A percentile compares a stretch with the other conserved stretches of the same genome.
phyloP scores from a whole-genome alignment of 2,888 invertebrate species.

The Drosophila demipolita region DNA sequence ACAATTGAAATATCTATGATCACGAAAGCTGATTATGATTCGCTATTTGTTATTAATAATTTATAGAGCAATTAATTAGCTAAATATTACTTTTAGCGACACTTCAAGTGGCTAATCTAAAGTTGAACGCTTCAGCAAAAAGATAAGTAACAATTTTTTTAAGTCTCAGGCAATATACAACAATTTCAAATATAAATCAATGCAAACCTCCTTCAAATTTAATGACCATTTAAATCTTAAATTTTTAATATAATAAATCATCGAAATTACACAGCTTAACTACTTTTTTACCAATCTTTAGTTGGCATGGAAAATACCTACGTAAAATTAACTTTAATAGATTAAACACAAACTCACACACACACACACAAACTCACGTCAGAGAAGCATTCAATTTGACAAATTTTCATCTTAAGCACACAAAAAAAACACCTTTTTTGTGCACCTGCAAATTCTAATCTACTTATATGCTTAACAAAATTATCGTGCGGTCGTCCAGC shows the following conservation, averaged over 20 bases:
- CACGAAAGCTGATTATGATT: slow-evolving; percentile 13
- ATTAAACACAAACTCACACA: slow-evolving; percentile 28
- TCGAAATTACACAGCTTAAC: not conserved
- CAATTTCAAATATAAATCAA: not conserved
- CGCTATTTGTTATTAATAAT: slow-evolving; percentile 32
- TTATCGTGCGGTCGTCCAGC: slow-evolving; percentile 65
- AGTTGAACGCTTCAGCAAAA: not conserved
- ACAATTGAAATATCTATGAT: slow-evolving; percentile 23
- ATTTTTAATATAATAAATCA: not conserved
- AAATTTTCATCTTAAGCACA: slow-evolving; percentile 58
- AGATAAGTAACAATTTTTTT: not conserved
- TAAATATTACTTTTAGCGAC: slow-evolving; percentile 21
- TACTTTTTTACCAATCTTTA: not conserved
- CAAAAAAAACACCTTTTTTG: slow-evolving; percentile 29
- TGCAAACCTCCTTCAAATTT: not conserved
- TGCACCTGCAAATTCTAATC: slow-evolving; percentile 72
- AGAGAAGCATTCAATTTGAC: slow-evolving; percentile 75
- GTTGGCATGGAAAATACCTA: not conserved
- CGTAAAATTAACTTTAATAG: slow-evolving; percentile 6
- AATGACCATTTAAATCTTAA: not conserved
- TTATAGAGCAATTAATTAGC: slow-evolving; percentile 63
- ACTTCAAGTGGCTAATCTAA: not conserved
- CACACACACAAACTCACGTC: slow-evolving; percentile 7
- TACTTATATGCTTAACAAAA: slow-evolving; percentile 78
- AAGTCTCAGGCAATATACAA: not conserved